These are phyloP conservation scores for Ectropis crepuscularia DNA, from an alignment of 2,888 invertebrate genomes.

Conservation along the genomic window DNA sequence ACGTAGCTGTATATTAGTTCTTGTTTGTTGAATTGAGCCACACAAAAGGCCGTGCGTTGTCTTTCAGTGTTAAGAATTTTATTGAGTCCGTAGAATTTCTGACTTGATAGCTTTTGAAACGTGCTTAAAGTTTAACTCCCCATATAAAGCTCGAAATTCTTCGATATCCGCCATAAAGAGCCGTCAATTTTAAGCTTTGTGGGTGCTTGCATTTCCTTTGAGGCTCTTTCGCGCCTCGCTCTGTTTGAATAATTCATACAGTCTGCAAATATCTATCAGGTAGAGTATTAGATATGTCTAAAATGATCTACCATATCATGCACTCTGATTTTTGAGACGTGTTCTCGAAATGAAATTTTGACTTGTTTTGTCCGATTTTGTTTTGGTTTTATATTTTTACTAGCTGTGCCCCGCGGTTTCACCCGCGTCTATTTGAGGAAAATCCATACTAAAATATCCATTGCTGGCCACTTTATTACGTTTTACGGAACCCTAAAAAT, in stretches of 20 bases:
- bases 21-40: no score
- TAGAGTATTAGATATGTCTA: conserved; percentile 56
- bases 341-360: background rate
- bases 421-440: no score
- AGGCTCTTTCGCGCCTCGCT: conserved; percentile 72
- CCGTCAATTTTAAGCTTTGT: conserved; percentile 72
- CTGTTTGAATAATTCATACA: conserved; percentile 76
- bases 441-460: no score
- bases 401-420: no score
- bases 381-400: background rate
- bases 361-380: no score
- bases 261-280: conserved; percentile 71
- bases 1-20: no score
- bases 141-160: conserved; percentile 24
- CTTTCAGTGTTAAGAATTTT: no score
- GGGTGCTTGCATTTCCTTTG: conserved; percentile 75
- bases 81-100: no score
- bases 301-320: conserved; percentile 45
- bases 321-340: conserved; percentile 2
- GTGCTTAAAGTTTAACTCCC: conserved; percentile 10
- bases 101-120: conserved; percentile 1
- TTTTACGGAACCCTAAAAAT: no score
- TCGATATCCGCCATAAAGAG: conserved; percentile 48
- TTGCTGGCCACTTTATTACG: no score
- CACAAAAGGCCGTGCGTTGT: no score